Percentiles rank a stretch among this genome's conserved stretches.
These are phyloP conservation scores for Scalopus aquaticus DNA, from an alignment of 2,113 vertebrate genomes.

Conservation along the genomic window DNA sequence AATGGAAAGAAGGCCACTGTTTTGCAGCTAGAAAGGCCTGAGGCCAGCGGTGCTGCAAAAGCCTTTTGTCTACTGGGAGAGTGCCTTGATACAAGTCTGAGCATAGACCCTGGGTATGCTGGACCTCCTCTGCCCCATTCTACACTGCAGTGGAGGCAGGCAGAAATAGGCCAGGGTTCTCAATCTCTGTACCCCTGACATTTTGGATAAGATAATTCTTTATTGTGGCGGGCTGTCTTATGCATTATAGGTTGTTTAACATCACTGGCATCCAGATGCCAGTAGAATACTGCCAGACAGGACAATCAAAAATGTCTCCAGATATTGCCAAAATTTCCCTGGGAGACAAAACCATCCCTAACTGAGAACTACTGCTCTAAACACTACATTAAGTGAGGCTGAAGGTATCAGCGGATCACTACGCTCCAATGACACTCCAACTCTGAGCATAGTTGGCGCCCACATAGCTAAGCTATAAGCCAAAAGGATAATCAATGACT, in stretches of 20 bases:
- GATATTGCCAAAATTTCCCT: not conserved
- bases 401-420: not conserved
- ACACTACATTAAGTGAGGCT: not conserved
- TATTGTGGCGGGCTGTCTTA: not conserved
- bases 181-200: not conserved
- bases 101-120: not conserved
- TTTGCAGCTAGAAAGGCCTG: conserved; percentile 61
- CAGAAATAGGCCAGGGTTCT: conserved; percentile 4
- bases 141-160: not conserved
- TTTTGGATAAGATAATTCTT: not conserved
- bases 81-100: conserved; percentile 43
- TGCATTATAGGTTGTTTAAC: not conserved
- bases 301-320: not conserved
- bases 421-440: not conserved
- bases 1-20: conserved; percentile 53
- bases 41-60: conserved; percentile 58
- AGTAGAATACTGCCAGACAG: not conserved
- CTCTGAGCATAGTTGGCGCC: not conserved
- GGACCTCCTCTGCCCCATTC: not conserved
- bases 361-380: conserved; percentile 30
- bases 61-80: conserved; percentile 61
- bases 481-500: not conserved
- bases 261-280: not conserved
- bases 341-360: not conserved
- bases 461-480: not conserved